These are phyloP conservation scores for Nowickia ferox DNA, from an alignment of 2,888 invertebrate genomes.

Conservation along the genomic window DNA sequence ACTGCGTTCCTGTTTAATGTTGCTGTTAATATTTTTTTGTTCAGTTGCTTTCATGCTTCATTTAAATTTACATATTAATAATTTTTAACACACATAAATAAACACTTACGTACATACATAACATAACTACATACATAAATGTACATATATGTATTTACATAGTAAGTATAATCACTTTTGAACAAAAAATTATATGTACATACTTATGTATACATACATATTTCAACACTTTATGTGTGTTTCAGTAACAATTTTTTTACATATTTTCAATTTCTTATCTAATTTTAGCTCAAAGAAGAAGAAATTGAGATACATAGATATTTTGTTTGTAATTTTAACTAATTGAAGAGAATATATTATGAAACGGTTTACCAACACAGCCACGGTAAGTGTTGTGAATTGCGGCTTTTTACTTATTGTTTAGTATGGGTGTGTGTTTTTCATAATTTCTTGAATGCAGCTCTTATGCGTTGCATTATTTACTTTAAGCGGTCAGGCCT, in stretches of 20 bases:
- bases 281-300: conserved; percentile 58
- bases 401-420: conserved; percentile 8
- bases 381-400: conserved; percentile 77
- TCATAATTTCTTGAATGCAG: conserved; percentile 71
- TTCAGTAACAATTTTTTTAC: conserved; percentile 4
- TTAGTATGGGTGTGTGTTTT: conserved; percentile 14
- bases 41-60: conserved; percentile 18
- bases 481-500: conserved; percentile 77
- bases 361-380: conserved; percentile 66
- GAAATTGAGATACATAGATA: conserved; percentile 20
- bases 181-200: background rate
- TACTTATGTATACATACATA: background rate
- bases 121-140: background rate
- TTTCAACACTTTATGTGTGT: conserved; percentile 2
- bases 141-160: background rate
- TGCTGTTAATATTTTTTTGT: background rate
- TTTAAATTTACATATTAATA: conserved; percentile 20
- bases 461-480: conserved; percentile 76
- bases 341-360: conserved; percentile 57
- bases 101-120: background rate
- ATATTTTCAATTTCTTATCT: conserved; percentile 36
- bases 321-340: conserved; percentile 34
- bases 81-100: background rate
- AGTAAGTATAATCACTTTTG: too few relatives aligned
- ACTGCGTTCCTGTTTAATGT: background rate